Evolutionary conservation across 2,113 vertebrate species (phyloP).

Genomic region (Plecturocebus donacophilus): DNA sequence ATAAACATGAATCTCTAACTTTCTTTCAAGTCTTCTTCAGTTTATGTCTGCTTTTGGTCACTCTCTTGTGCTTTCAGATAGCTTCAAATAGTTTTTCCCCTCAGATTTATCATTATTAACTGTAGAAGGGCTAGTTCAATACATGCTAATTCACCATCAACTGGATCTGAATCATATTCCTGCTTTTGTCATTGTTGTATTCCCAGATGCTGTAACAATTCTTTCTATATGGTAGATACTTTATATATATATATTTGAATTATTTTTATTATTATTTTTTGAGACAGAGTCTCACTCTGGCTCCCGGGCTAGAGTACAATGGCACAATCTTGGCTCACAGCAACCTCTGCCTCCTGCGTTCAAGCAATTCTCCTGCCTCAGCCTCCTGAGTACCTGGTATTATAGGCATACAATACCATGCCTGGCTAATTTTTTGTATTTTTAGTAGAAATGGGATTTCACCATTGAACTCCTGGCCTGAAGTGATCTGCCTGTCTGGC

Average conservation of each 20-base stretch:
- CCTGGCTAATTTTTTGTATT: no score
- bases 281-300: no score
- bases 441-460: no score
- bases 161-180: background rate
- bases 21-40: background rate
- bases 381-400: no score
- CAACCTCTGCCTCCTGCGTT: no score
- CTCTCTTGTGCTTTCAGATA: background rate
- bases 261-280: background rate
- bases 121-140: background rate
- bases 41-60: background rate
- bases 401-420: no score
- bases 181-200: background rate
- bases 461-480: no score
- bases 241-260: background rate
- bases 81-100: background rate
- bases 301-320: no score
- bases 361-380: no score
- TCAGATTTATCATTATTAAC: background rate
- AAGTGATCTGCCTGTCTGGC: no score
- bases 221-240: background rate
- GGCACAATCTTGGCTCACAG: no score
- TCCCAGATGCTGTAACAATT: background rate
- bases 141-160: background rate
- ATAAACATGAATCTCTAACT: background rate